Evolutionary conservation across 2,113 vertebrate species (phyloP).

Genomic region (Mus spicilegus): DNA sequence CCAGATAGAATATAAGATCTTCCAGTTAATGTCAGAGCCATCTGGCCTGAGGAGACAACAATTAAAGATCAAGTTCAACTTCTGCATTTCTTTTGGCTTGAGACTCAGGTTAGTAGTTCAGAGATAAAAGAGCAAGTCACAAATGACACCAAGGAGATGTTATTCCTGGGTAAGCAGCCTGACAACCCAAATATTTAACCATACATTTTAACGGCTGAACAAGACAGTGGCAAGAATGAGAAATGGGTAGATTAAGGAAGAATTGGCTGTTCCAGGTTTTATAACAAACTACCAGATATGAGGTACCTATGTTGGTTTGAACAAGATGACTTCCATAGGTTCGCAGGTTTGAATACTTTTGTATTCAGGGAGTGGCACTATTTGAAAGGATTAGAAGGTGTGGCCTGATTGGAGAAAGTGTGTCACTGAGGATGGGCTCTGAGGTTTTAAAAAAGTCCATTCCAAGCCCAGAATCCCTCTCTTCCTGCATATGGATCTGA

Average conservation of each 20-base stretch:
- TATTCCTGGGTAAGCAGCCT: neutral
- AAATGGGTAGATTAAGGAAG: neutral
- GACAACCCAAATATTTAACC: neutral
- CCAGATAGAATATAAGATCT: neutral
- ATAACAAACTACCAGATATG: neutral
- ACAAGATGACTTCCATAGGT: neutral
- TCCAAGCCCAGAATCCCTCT: neutral
- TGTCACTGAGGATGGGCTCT: neutral
- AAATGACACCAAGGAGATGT: neutral
- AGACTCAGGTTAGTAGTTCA: neutral
- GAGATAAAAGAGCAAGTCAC: neutral
- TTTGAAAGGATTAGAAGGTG: neutral
- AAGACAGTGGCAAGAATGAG: neutral
- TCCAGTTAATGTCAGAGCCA: neutral
- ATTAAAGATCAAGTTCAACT: neutral
- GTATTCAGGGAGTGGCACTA: neutral
- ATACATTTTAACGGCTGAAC: neutral
- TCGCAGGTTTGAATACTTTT: neutral
- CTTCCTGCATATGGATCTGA: neutral
- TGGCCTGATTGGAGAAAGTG: neutral
- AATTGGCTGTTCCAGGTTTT: neutral
- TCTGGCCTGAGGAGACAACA: neutral
- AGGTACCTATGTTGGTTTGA: neutral
- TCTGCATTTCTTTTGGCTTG: slow-evolving; percentile 26
- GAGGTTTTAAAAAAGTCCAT: neutral